phyloP scores from a whole-genome alignment of 2,888 invertebrate genomes.

The Cerastis rubricosa region DNA sequence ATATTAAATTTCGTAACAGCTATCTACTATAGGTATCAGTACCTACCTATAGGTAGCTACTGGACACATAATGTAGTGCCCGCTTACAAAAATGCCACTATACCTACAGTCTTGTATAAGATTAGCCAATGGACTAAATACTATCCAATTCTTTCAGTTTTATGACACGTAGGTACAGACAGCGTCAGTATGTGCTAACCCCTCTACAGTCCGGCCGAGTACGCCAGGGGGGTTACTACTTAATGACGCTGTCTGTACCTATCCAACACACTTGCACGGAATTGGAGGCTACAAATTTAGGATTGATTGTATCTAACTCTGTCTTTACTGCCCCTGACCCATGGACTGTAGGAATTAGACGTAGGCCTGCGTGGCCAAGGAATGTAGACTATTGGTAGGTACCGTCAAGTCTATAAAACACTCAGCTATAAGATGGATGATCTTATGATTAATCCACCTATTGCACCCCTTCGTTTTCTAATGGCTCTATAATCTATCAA shows the following conservation, averaged over 20 bases:
- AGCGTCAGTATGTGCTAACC: no score
- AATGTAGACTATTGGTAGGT: neutral
- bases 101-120: neutral
- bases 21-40: neutral
- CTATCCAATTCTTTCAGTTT: neutral
- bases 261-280: neutral
- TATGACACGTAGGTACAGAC: no score
- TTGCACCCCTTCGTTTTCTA: neutral
- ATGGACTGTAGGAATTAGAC: neutral
- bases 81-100: neutral
- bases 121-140: neutral
- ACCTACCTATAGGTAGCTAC: neutral
- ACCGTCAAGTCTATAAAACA: neutral
- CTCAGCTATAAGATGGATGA: neutral
- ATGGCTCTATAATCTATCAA: neutral
- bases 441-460: neutral
- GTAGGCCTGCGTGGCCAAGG: neutral
- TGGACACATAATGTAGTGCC: neutral
- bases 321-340: neutral
- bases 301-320: neutral
- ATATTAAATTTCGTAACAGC: neutral
- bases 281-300: neutral
- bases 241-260: no score
- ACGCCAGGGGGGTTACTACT: no score
- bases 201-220: no score